These are phyloP conservation scores for Drosophila biarmipes DNA, from an alignment of 1,140 invertebrate species.

Conservation along the genomic window DNA sequence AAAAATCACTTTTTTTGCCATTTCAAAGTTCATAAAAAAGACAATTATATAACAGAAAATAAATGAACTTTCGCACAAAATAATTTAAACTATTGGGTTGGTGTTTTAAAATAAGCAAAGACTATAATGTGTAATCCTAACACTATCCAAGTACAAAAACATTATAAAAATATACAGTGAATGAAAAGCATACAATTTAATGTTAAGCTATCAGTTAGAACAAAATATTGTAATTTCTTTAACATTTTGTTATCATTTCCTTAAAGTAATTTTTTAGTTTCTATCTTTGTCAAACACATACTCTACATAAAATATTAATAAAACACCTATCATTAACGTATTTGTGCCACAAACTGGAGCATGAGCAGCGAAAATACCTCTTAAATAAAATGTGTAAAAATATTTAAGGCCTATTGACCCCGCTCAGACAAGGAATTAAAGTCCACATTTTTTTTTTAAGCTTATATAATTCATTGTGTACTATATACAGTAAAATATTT, in stretches of 20 bases:
- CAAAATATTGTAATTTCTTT: neutral
- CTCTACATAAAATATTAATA: no score
- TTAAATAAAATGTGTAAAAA: no score
- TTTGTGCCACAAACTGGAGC: no score
- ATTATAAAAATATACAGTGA: neutral
- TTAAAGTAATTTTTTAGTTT: neutral
- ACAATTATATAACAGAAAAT: neutral
- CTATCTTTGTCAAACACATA: no score
- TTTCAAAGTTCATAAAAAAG: neutral
- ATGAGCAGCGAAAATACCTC: no score
- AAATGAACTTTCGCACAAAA: neutral
- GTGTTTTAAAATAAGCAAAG: neutral
- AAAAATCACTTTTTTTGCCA: no score
- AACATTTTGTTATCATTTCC: neutral
- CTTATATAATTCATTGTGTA: slow-evolving; percentile 16
- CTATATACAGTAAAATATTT: slow-evolving; percentile 51
- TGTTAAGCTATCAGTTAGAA: neutral
- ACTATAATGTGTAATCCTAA: neutral
- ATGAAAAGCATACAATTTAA: neutral
- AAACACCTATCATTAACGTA: no score
- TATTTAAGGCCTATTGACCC: no score
- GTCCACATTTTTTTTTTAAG: neutral
- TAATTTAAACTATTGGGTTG: neutral
- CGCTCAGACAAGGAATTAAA: neutral
- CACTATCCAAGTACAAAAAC: neutral